Evolutionary conservation across 2,113 vertebrate species (phyloP).

Genomic region (Lasiurus borealis): DNA sequence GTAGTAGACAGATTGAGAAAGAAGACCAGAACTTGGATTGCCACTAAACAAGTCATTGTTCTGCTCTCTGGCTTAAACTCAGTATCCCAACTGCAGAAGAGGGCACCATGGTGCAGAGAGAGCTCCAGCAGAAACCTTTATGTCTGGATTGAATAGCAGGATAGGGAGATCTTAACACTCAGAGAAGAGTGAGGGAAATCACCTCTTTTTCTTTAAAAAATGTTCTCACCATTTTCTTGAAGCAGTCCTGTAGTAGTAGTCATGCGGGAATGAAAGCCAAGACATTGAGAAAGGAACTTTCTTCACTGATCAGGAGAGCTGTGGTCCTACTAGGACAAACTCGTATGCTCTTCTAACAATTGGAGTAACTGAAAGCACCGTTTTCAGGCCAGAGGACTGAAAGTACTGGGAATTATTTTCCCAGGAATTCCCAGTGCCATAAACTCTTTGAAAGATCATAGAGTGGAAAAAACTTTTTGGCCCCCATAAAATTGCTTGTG

Average conservation of each 20-base stretch:
- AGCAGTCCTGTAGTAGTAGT: neutral
- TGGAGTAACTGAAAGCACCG: neutral
- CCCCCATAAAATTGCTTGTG: neutral
- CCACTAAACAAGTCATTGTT: neutral
- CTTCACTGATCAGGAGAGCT: neutral
- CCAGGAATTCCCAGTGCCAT: neutral
- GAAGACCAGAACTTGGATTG: neutral
- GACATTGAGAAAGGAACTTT: neutral
- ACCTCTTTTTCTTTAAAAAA: neutral
- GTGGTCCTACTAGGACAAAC: neutral
- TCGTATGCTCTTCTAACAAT: neutral
- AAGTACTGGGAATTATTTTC: neutral
- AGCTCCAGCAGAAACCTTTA: neutral
- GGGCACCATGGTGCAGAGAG: neutral
- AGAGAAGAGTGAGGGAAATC: neutral
- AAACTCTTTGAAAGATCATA: neutral
- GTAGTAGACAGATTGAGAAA: neutral
- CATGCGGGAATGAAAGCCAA: neutral
- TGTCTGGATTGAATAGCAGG: neutral
- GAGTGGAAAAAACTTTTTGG: neutral
- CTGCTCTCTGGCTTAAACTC: neutral
- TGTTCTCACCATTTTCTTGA: neutral
- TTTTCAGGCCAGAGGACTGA: neutral
- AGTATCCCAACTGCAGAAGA: neutral
- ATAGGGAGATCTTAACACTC: neutral